Percentiles rank a stretch among this genome's conserved stretches.
Evolutionary conservation across 1,140 invertebrate genomes (phyloP).

Genomic region (Cotesia glomerata): DNA sequence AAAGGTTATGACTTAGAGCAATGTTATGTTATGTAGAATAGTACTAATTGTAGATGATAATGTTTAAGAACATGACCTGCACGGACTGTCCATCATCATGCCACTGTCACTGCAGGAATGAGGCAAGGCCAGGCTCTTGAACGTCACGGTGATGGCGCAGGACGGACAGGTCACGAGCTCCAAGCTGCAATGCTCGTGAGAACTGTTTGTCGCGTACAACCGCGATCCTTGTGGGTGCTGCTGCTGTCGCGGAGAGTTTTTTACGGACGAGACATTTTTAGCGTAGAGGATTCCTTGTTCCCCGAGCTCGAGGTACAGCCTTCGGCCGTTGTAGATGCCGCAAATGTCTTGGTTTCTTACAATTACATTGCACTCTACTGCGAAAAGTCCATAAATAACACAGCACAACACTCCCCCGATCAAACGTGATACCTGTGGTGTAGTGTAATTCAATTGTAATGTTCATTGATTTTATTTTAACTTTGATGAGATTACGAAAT

Average conservation of each 20-base stretch:
- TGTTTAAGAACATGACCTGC: conserved; percentile 44
- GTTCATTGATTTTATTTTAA: not conserved
- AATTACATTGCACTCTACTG: conserved; percentile 35
- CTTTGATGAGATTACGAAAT: not conserved
- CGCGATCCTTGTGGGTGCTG: conserved; percentile 28
- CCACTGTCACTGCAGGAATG: conserved; percentile 57
- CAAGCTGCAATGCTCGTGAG: conserved; percentile 69
- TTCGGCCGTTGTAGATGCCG: conserved; percentile 66
- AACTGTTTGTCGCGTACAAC: conserved; percentile 50
- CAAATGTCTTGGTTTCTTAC: conserved; percentile 68
- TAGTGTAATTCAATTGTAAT: not conserved
- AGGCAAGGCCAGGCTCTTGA: conserved; percentile 62
- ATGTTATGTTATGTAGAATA: not conserved
- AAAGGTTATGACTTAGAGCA: not conserved
- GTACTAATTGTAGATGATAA: conserved; percentile 18
- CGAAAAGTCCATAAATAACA: conserved; percentile 18
- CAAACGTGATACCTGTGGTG: not conserved
- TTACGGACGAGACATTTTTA: conserved; percentile 62
- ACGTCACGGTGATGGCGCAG: conserved; percentile 70
- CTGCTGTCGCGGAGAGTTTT: conserved; percentile 45
- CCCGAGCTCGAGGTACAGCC: conserved; percentile 69
- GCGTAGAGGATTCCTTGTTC: conserved; percentile 67
- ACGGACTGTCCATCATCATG: conserved; percentile 54
- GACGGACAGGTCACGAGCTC: conserved; percentile 76
- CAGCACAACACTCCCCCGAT: not conserved